Conservation (phyloP, 2,888 invertebrate genomes). For the Tachina lurida region DNA sequence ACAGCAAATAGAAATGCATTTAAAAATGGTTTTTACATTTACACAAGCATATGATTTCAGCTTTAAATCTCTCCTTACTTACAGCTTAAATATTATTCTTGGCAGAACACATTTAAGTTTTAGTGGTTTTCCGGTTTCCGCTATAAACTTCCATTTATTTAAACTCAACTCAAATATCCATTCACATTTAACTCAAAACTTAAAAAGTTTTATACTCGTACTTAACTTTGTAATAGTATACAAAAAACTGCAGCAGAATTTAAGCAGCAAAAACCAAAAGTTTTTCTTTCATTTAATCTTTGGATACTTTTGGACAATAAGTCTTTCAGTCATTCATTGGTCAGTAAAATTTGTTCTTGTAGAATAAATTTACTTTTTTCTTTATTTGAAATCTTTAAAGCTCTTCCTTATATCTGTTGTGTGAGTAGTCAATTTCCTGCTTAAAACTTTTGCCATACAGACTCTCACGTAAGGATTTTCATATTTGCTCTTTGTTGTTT, state of each 20-base stretch:
- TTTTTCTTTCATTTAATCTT: conserved; percentile 22
- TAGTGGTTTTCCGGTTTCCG: conserved; percentile 71
- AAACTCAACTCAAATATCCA: conserved; percentile 40
- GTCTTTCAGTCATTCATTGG: conserved; percentile 49
- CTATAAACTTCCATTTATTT: conserved; percentile 59
- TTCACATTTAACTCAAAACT: background rate
- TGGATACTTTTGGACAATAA: conserved; percentile 26
- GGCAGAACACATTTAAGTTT: conserved; percentile 70
- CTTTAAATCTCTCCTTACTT: conserved; percentile 60
- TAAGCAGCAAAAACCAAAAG: conserved; percentile 39
- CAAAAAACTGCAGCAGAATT: conserved; percentile 30
- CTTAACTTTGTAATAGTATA: conserved; percentile 32
- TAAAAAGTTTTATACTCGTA: conserved; percentile 8
- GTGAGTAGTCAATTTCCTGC: conserved; percentile 45
- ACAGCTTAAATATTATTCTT: conserved; percentile 67
- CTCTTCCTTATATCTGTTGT: conserved; percentile 21
- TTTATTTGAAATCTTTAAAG: conserved; percentile 33
- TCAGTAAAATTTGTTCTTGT: conserved; percentile 29
- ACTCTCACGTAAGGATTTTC: conserved; percentile 30
- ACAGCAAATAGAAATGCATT: background rate
- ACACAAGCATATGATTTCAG: conserved; percentile 5
- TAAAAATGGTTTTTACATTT: background rate
- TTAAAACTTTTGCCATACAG: conserved; percentile 41
- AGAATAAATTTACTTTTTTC: conserved; percentile 11
- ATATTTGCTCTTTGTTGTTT: background rate